Base-by-base conservation (phyloP, 1,140 invertebrate genomes). In the Mycetomoellerius zeteki region DNA sequence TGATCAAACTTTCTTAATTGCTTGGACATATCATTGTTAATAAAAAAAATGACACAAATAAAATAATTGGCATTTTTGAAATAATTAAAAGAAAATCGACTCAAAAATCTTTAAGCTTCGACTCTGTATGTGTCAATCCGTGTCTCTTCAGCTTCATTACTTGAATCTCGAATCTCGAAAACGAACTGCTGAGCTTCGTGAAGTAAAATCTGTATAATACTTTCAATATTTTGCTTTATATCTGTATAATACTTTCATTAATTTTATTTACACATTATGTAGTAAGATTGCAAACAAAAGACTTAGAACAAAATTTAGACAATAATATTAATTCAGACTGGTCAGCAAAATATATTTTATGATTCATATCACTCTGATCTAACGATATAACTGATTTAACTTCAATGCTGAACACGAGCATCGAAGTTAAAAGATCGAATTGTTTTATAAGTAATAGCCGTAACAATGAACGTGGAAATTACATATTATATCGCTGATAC, bases 391-490 rank as follows among this genome's bases (percentile, higher is more conserved):
- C 37, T 43, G 8, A 43, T 43, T 43, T 43, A 43, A 43, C 67
- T 27, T 82, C 80, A 56, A 73, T 67, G 47, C 37, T 43, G 37
- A 43, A 43, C 37, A 30, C 3, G 69, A 82, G 52, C 37, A 47
- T 58, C 54, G 77, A 81, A 81, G 50, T 56, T 37, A 56, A 81
- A 71, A 81, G 64, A 56, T 81, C 50, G 54, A 82, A 82, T 60
- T 82, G 24, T 58, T 73, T 82, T 67, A 73, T 33, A 69, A 80
- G 60, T 67, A 65, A 52, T 78, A 78, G 80, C 24, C 19, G 19
- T 84, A 84, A 84, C 54, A 50, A 75, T 60, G 72, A 84, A 84
- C 80, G 37, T 62, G 80, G 37, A 84, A 84, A 75, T 84, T 84
- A 84, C 43, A 75, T n/a, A n/a, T 84, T 84, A 50, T 84, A 50